A percentile compares a stretch with the other conserved stretches of the same genome.
Evolutionary conservation across 1,140 invertebrate species (phyloP).

Genomic region (Bombus balteatus): DNA sequence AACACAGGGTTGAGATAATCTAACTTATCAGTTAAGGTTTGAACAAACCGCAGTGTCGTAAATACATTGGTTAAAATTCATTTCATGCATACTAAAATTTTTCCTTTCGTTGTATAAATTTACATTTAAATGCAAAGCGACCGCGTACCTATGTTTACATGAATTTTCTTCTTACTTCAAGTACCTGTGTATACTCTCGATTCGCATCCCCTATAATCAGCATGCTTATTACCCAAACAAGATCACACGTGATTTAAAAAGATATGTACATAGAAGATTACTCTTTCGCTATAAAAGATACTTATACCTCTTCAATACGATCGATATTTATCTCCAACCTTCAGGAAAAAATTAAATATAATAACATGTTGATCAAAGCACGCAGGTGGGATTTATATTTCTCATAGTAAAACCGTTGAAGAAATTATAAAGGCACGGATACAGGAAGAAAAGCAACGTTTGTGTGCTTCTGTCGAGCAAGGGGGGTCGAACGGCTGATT

Average conservation of each 20-base stretch:
- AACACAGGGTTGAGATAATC: neutral
- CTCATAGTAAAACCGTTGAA: neutral
- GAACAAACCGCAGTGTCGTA: neutral
- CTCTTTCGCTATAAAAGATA: too few species aligned
- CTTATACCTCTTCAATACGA: neutral
- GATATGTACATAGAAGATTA: too few species aligned
- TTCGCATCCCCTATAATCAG: neutral
- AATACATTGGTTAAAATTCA: slow-evolving; percentile 24
- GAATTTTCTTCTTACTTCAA: slow-evolving; percentile 12
- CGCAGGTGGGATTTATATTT: neutral
- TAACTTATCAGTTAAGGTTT: slow-evolving; percentile 2
- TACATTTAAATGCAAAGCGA: slow-evolving; percentile 29
- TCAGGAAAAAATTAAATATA: neutral
- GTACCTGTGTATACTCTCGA: neutral
- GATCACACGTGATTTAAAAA: too few species aligned
- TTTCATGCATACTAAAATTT: slow-evolving; percentile 31
- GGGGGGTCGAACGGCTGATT: slow-evolving; percentile 45
- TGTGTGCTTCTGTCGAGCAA: neutral
- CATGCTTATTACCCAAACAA: neutral
- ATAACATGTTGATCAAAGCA: neutral
- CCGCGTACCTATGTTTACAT: slow-evolving; percentile 6
- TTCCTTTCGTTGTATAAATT: slow-evolving; percentile 22
- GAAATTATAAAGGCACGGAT: neutral
- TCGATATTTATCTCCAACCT: neutral
- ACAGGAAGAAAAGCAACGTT: neutral